Evolutionary conservation across 2,888 invertebrate genomes (phyloP).

Genomic region (Dinocampus coccinellae): DNA sequence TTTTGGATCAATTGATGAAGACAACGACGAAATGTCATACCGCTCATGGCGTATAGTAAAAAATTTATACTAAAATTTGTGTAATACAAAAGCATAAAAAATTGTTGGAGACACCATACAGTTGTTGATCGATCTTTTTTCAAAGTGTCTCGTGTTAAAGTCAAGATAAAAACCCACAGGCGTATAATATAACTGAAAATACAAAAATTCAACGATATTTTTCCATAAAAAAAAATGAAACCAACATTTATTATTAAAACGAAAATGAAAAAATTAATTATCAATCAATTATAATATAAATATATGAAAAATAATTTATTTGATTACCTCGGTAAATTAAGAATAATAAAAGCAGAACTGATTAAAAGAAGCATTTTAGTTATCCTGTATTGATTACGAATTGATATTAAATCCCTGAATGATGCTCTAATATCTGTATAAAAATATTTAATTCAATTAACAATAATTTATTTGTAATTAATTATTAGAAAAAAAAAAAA

Average conservation of each 20-base stretch:
- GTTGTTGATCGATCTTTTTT: constrained; percentile 66
- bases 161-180: constrained; percentile 70
- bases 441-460: too few relatives aligned
- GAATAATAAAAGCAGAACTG: constrained; percentile 76
- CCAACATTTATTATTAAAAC: too few relatives aligned
- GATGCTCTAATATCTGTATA: constrained; percentile 70
- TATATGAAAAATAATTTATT: too few relatives aligned
- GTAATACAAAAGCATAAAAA: constrained; percentile 76
- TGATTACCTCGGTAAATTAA: constrained; percentile 75
- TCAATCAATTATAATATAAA: too few relatives aligned
- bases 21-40: constrained; percentile 73
- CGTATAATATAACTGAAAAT: constrained; percentile 73
- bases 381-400: constrained; percentile 73
- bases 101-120: constrained; percentile 73
- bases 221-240: not conserved
- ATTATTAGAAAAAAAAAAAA: not conserved
- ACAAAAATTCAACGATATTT: constrained; percentile 4
- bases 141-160: constrained; percentile 62
- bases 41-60: constrained; percentile 75
- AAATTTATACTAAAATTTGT: constrained; percentile 78
- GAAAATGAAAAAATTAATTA: too few relatives aligned
- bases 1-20: constrained; percentile 72
- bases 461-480: not conserved
- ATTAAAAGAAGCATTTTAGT: constrained; percentile 78
- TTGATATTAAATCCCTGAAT: constrained; percentile 68